phyloP scores from a whole-genome alignment of 2,888 invertebrate genomes.

The Spilarctia lutea region DNA sequence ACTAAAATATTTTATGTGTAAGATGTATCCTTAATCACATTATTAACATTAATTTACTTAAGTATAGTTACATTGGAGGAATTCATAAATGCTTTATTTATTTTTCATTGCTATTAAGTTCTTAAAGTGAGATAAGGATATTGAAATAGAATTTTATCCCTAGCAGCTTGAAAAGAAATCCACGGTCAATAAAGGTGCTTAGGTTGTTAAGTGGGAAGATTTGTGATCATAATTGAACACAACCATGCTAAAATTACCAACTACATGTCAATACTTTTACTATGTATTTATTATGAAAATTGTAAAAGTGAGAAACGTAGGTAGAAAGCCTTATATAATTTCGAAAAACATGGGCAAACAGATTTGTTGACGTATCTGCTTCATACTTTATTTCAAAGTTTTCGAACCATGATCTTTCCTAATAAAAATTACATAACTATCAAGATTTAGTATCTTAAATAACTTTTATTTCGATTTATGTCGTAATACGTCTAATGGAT shows the following conservation, averaged over 20 bases:
- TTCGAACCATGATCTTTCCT: slow-evolving; percentile 30
- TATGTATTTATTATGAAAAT: slow-evolving; percentile 17
- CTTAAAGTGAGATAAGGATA: background rate
- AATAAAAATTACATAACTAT: slow-evolving; percentile 47
- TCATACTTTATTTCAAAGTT: slow-evolving; percentile 23
- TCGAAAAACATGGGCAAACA: slow-evolving; percentile 12
- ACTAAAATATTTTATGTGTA: background rate
- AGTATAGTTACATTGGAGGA: background rate
- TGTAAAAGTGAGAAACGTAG: slow-evolving; percentile 30
- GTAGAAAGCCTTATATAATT: slow-evolving; percentile 44
- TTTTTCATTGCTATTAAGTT: background rate
- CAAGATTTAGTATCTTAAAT: slow-evolving; percentile 27
- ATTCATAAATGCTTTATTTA: background rate
- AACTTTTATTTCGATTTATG: slow-evolving; percentile 35
- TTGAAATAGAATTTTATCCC: background rate
- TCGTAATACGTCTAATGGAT: slow-evolving; percentile 34
- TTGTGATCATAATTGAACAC: slow-evolving; percentile 31
- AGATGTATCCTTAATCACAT: background rate
- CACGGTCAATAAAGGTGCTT: background rate
- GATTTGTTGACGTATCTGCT: slow-evolving; percentile 20
- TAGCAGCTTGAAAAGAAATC: background rate
- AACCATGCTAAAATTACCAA: slow-evolving; percentile 43
- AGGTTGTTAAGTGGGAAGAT: slow-evolving; percentile 8
- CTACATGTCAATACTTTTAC: slow-evolving; percentile 29
- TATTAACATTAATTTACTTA: background rate